Conservation (phyloP, 2,113 vertebrate genomes). For the Prochilodus magdalenae region DNA sequence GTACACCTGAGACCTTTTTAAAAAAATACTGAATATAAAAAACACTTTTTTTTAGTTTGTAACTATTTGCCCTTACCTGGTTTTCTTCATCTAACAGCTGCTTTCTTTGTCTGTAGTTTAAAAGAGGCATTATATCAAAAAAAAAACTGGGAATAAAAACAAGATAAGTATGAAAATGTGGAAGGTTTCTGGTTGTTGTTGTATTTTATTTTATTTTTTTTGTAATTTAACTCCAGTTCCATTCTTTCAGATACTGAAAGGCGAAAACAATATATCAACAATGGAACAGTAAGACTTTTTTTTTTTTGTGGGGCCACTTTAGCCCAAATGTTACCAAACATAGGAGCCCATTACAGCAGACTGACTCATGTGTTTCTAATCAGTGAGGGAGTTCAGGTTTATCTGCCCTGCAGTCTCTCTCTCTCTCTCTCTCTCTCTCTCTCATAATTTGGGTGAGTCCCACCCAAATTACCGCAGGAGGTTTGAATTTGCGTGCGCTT, state of each 20-base stretch:
- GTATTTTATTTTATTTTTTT: too few species aligned
- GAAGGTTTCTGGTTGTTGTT: too few species aligned
- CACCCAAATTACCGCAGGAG: slow-evolving; percentile 35
- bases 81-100: background rate
- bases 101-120: slow-evolving; percentile 1
- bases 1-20: too few species aligned
- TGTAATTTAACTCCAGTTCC: slow-evolving; percentile 13
- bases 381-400: slow-evolving; percentile 57
- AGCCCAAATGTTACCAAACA: slow-evolving; percentile 54
- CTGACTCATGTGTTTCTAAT: slow-evolving; percentile 63
- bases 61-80: background rate
- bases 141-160: background rate
- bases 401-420: slow-evolving; percentile 46
- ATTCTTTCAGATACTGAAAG: slow-evolving; percentile 13
- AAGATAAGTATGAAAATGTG: background rate
- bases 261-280: slow-evolving; percentile 34
- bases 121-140: background rate
- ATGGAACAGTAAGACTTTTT: slow-evolving; percentile 23
- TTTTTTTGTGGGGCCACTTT: slow-evolving; percentile 29
- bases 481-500: slow-evolving; percentile 55
- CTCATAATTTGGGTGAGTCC: slow-evolving; percentile 43
- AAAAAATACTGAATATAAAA: too few species aligned
- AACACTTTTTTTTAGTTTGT: too few species aligned
- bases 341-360: slow-evolving; percentile 52
- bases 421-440: background rate